Base-by-base conservation (phyloP, 37 sponge, comb jelly and placozoan species). In the Petrosia ficiformis region DNA sequence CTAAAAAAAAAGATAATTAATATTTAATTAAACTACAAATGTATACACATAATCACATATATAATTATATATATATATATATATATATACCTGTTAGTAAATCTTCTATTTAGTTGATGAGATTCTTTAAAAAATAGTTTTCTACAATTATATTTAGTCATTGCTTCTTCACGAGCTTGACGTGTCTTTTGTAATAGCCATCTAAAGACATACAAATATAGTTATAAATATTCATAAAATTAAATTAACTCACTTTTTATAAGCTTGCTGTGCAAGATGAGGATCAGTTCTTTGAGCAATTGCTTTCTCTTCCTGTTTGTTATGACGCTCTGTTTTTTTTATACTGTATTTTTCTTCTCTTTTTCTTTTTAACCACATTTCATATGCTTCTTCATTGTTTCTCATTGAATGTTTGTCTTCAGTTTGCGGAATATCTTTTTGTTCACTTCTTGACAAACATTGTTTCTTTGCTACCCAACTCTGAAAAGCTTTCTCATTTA, bases 321-420 rank as follows among this genome's bases (percentile, higher is more conserved):
- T 86, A 57, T 59, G 43, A 2, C 3, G 1, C 24, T 70, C 42
- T 1, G 34, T 1, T 57, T 75, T 54, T 24, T 41, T 28, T 58
- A 82, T 67, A 34, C 54, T 44, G 22, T n/a, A 57, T 1, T 57
- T 29, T 56, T 85, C 57, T 2, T n/a, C 44, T 70, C n/a, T 56
- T 74, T 92, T 86, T 37, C 31, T 57, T 33, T 56, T 44, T 42
- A 87, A 1, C 92, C 92, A 92, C 25, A 0, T 42, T 36, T 74
- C 68, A 72, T 80, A 85, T 3, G 70, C 72, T 3, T 65, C 67
- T 30, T 68, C 34, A 1, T 30, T 30, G 0, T 30, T 52, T 34
- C 70, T 57, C 26, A 75, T 57, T 2, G 42, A 38, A 59, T 77
- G 42, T 10, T 39, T 19, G 26, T 71, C 28, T 36, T 59, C 68